Conservation (phyloP, 2,797 vertebrate genomes). For the Garrulus glandarius region DNA sequence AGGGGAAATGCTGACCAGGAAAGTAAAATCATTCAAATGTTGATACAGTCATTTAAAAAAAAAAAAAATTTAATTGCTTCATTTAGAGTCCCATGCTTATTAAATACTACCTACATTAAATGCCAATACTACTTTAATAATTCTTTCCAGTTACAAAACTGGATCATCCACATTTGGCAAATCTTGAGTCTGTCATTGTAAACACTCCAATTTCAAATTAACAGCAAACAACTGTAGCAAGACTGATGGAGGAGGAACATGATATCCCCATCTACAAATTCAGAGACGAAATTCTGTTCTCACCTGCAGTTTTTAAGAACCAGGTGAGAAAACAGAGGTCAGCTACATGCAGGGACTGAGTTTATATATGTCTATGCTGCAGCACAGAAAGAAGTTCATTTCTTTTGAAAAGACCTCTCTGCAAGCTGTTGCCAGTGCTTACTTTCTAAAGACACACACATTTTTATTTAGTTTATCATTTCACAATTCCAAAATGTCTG, state of each 20-base stretch:
- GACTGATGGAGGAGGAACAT: neutral
- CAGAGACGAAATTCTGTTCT: neutral
- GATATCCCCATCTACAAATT: neutral
- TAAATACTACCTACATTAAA: slow-evolving; percentile 7
- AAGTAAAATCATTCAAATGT: neutral
- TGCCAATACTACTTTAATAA: neutral
- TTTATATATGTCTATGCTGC: neutral
- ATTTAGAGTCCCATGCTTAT: neutral
- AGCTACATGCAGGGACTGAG: fast-evolving
- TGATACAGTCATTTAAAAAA: neutral
- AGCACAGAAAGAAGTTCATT: neutral
- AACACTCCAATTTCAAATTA: neutral
- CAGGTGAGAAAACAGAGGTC: neutral
- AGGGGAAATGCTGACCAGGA: neutral
- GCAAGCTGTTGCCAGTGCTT: neutral
- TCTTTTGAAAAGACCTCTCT: neutral
- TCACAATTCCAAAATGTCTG: neutral
- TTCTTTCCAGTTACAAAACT: neutral
- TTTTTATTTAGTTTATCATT: neutral
- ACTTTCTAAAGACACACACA: neutral
- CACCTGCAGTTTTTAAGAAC: neutral
- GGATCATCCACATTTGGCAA: neutral
- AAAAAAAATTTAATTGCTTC: neutral
- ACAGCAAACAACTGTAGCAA: neutral
- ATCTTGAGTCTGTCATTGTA: neutral